Evolutionary conservation across 2,888 invertebrate species (phyloP).

Genomic region (Vesta saturnalis): DNA sequence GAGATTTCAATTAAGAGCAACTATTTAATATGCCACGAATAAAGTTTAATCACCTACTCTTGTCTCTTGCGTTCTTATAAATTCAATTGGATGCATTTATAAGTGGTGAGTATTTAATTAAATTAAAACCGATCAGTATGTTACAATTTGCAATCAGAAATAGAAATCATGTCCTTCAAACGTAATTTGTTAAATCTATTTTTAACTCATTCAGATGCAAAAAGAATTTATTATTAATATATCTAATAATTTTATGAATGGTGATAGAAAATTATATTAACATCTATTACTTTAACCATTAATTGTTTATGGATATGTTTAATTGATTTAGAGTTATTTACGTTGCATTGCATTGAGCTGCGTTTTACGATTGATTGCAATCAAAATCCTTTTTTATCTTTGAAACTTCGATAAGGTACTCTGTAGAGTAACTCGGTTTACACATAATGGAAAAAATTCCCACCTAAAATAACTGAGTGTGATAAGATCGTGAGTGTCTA

Average conservation of each 20-base stretch:
- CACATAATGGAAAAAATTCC: too few relatives aligned
- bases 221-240: slow-evolving; percentile 14
- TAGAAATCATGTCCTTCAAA: slow-evolving; percentile 10
- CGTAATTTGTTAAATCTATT: slow-evolving; percentile 8
- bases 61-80: neutral
- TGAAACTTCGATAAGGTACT: too few relatives aligned
- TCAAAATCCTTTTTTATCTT: too few relatives aligned
- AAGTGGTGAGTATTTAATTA: slow-evolving; percentile 5
- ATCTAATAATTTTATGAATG: slow-evolving; percentile 13
- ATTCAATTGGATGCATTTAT: slow-evolving; percentile 4
- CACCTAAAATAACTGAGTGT: too few relatives aligned
- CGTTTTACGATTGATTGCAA: too few relatives aligned
- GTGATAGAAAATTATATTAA: slow-evolving; percentile 11
- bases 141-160: slow-evolving; percentile 16
- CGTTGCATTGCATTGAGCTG: too few relatives aligned
- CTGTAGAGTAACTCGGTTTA: too few relatives aligned
- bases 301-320: neutral
- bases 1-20: neutral
- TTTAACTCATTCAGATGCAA: slow-evolving; percentile 15
- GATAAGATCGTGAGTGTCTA: too few relatives aligned
- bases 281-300: neutral
- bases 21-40: neutral
- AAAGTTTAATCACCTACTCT: slow-evolving; percentile 10
- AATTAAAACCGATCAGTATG: slow-evolving; percentile 17
- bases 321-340: neutral